Percentiles rank a stretch among this genome's conserved stretches.
phyloP scores from a whole-genome alignment of 2,888 invertebrate species.

The Dynastes maya region DNA sequence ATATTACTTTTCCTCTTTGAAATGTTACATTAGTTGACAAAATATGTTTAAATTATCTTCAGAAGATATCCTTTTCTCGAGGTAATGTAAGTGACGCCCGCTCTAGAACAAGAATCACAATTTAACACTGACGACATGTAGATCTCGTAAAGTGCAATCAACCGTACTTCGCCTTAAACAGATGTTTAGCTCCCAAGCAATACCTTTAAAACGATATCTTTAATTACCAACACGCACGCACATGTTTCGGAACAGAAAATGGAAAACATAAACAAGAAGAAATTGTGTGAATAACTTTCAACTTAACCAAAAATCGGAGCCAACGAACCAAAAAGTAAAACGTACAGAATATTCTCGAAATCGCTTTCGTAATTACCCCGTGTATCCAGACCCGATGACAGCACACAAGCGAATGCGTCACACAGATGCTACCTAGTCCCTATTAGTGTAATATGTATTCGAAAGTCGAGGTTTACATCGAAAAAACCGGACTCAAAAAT shows the following conservation, averaged over 20 bases:
- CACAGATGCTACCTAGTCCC: slow-evolving; percentile 8
- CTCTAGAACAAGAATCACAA: slow-evolving; percentile 9
- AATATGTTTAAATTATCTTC: too few species aligned
- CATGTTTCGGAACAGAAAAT: slow-evolving; percentile 13
- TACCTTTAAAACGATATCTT: slow-evolving; percentile 4
- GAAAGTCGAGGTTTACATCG: slow-evolving; percentile 18
- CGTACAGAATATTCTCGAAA: slow-evolving; percentile 15
- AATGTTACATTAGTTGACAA: too few species aligned
- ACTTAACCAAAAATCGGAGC: slow-evolving; percentile 32
- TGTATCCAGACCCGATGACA: neutral
- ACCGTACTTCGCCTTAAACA: slow-evolving; percentile 22
- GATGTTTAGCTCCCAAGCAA: slow-evolving; percentile 31
- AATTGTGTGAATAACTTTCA: slow-evolving; percentile 38
- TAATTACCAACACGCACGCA: slow-evolving; percentile 35
- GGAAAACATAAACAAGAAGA: slow-evolving; percentile 3
- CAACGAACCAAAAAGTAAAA: slow-evolving; percentile 29
- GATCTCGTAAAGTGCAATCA: slow-evolving; percentile 41
- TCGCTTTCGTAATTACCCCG: slow-evolving; percentile 16
- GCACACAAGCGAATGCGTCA: neutral
- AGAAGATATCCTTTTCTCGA: neutral
- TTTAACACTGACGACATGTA: slow-evolving; percentile 1
- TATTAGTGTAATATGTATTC: slow-evolving; percentile 22
- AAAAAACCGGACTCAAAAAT: slow-evolving; percentile 34
- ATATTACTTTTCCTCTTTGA: too few species aligned
- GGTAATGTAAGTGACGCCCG: neutral